Conservation (phyloP, 2,888 invertebrate genomes). For the Pollenia labialis region DNA sequence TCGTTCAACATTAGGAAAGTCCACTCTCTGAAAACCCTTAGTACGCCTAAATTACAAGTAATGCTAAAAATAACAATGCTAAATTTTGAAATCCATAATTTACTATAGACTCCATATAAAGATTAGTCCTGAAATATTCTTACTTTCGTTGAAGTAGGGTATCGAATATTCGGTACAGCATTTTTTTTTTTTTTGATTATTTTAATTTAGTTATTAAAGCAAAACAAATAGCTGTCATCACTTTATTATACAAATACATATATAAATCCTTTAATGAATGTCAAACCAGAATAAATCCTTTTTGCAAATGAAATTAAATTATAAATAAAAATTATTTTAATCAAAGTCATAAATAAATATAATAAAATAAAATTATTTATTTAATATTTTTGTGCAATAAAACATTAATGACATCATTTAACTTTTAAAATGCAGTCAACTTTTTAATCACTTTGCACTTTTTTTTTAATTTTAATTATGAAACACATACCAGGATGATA, state of each 20-base stretch:
- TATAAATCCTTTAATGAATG: background rate
- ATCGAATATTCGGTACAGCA: too few species aligned
- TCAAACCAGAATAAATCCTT: background rate
- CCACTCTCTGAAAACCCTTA: too few species aligned
- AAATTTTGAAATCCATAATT: too few species aligned
- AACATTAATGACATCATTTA: conserved; percentile 28
- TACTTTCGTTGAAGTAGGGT: too few species aligned
- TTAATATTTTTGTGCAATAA: conserved; percentile 11
- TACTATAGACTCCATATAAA: too few species aligned
- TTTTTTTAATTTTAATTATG: background rate
- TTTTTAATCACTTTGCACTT: background rate
- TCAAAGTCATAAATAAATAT: background rate
- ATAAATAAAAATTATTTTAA: background rate
- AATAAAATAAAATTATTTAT: conserved; percentile 19
- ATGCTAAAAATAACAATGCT: too few species aligned
- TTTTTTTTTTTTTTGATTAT: too few species aligned
- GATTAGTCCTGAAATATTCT: too few species aligned
- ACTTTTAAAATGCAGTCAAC: conserved; percentile 37
- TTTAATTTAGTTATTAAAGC: too few species aligned
- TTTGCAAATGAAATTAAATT: too few species aligned
- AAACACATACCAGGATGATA: background rate
- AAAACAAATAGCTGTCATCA: background rate
- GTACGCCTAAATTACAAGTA: too few species aligned
- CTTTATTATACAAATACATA: background rate
- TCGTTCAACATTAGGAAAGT: too few species aligned